Evolutionary conservation across 2,797 vertebrate genomes (phyloP).

Genomic region (Clamator glandarius): DNA sequence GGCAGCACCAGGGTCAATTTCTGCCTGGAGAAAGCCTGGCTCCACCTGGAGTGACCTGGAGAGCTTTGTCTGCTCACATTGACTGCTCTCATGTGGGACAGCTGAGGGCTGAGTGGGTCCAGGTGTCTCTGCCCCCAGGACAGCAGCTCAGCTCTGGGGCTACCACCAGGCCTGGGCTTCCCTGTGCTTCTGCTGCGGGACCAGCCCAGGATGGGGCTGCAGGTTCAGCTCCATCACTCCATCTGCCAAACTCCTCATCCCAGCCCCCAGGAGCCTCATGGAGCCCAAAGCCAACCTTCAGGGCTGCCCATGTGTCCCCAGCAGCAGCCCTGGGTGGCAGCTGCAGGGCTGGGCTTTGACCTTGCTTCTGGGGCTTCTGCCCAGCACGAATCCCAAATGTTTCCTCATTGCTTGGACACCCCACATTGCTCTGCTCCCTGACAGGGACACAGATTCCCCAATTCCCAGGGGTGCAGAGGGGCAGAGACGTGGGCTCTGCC

Average conservation of each 20-base stretch:
- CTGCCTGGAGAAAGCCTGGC: not conserved
- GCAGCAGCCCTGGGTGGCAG: too few species aligned
- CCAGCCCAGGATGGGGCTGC: not conserved
- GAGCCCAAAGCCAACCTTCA: too few species aligned
- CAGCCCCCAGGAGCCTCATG: not conserved
- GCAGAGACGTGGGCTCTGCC: too few species aligned
- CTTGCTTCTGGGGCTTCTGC: too few species aligned
- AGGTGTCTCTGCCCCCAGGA: too few species aligned
- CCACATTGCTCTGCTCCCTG: not conserved
- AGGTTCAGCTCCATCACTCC: not conserved
- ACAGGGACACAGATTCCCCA: too few species aligned
- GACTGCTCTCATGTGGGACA: not conserved
- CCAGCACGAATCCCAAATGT: not conserved
- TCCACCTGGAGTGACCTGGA: not conserved
- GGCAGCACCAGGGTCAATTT: not conserved
- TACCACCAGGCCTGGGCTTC: not conserved
- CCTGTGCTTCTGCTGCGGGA: rapidly evolving
- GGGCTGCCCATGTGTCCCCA: not conserved
- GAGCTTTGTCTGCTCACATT: not conserved
- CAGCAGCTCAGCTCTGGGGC: not conserved
- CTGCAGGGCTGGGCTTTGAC: not conserved
- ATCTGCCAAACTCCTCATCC: not conserved
- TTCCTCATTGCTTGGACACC: not conserved
- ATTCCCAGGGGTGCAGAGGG: not conserved
- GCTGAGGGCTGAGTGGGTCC: too few species aligned